phyloP scores from a whole-genome alignment of 2,797 vertebrate genomes.

The Danio tinwini region DNA sequence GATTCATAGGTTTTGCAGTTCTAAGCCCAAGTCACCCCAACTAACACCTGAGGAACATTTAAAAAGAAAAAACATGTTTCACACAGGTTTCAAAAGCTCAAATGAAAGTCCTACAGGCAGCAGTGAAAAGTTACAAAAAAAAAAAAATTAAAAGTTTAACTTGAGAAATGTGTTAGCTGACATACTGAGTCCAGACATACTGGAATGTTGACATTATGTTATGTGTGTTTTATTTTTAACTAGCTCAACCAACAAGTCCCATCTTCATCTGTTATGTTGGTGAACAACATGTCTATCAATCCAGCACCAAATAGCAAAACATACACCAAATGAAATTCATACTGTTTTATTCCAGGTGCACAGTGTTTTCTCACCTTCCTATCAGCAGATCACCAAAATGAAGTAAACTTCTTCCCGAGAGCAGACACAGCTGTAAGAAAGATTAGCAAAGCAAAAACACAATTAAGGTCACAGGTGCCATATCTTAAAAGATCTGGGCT shows the following conservation, averaged over 20 bases:
- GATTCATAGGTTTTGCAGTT: slow-evolving; percentile 93
- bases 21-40: slow-evolving; percentile 75
- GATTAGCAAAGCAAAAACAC: slow-evolving; percentile 45
- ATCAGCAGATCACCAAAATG: slow-evolving; percentile 91
- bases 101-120: neutral
- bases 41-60: slow-evolving; percentile 64
- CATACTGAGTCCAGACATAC: too few species aligned
- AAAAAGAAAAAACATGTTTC: slow-evolving; percentile 3
- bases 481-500: neutral
- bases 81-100: neutral
- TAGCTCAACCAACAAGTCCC: neutral
- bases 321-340: neutral
- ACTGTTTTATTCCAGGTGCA: neutral
- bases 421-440: slow-evolving; percentile 89
- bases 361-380: slow-evolving; percentile 77
- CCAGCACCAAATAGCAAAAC: neutral
- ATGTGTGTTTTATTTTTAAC: neutral
- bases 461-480: neutral
- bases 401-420: slow-evolving; percentile 99
- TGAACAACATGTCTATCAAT: neutral
- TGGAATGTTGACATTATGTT: too few species aligned
- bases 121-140: neutral
- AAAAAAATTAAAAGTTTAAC: neutral
- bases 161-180: neutral
- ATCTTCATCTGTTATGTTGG: neutral